A percentile compares a stretch with the other conserved stretches of the same genome.
Evolutionary conservation across 1,140 invertebrate genomes (phyloP).

Genomic region (Drosophila nigromelanica): DNA sequence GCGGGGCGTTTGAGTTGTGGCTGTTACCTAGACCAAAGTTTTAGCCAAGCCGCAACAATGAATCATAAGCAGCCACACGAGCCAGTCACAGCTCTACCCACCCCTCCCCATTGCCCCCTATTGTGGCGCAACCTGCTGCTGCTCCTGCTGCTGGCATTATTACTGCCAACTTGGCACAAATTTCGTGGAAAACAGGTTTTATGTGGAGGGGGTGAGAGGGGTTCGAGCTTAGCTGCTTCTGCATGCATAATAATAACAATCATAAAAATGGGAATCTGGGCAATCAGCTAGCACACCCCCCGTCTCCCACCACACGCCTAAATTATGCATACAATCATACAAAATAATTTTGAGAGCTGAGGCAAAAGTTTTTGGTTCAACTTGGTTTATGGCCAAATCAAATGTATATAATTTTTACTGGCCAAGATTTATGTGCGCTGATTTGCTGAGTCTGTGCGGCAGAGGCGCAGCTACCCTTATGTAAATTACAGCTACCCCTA

Average conservation of each 20-base stretch:
- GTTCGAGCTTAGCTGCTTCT: not conserved
- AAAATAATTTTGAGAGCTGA: slow-evolving; percentile 42
- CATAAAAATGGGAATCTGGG: slow-evolving; percentile 57
- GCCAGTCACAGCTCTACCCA: slow-evolving; percentile 2
- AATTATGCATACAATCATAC: slow-evolving; percentile 59
- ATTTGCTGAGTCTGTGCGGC: slow-evolving; percentile 23
- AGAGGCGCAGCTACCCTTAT: slow-evolving; percentile 3
- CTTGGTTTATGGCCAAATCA: slow-evolving; percentile 68
- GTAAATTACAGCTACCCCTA: slow-evolving; percentile 51
- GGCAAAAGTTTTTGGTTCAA: slow-evolving; percentile 23
- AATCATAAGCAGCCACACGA: slow-evolving; percentile 49
- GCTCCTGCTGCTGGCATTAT: slow-evolving; percentile 37
- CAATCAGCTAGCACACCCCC: not conserved
- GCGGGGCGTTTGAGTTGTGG: not conserved
- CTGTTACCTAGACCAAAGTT: slow-evolving; percentile 55
- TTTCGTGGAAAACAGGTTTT: not conserved
- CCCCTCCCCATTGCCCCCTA: slow-evolving; percentile 17
- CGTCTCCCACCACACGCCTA: not conserved
- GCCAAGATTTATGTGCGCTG: slow-evolving; percentile 66
- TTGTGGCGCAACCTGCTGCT: slow-evolving; percentile 41
- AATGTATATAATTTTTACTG: slow-evolving; percentile 74
- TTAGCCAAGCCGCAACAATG: slow-evolving; percentile 48
- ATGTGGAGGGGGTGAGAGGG: too few species aligned
- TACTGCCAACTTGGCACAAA: slow-evolving; percentile 69
- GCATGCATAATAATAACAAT: slow-evolving; percentile 76